Conservation (phyloP, 2,113 vertebrate species). For the Rynchops niger region DNA sequence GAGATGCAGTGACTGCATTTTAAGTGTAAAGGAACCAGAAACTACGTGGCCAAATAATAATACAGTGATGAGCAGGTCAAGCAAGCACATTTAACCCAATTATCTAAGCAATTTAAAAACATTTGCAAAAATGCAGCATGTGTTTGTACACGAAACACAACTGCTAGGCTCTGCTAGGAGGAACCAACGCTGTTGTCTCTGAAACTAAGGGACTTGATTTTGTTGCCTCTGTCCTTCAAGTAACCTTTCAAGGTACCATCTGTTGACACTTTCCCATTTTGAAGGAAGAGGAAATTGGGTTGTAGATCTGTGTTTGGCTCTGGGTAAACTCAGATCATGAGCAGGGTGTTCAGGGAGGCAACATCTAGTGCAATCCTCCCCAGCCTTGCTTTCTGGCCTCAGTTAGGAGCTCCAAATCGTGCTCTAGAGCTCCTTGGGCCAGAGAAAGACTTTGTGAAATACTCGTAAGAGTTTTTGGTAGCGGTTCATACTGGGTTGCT, state of each 20-base stretch:
- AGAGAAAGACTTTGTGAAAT: neutral
- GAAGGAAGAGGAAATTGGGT: neutral
- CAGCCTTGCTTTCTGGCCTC: neutral
- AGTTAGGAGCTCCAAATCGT: too few species aligned
- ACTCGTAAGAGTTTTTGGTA: neutral
- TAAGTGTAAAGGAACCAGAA: neutral
- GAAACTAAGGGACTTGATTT: neutral
- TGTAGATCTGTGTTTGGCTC: neutral
- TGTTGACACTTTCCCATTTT: neutral
- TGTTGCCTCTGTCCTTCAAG: neutral
- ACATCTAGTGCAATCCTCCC: neutral
- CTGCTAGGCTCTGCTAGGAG: neutral
- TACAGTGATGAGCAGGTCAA: neutral
- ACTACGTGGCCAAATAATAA: neutral
- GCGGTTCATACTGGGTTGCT: neutral
- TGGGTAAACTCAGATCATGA: neutral
- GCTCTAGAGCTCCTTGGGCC: neutral
- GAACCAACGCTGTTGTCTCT: neutral
- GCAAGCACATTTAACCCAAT: neutral
- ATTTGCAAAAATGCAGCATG: neutral
- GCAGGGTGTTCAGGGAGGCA: neutral
- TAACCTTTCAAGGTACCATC: neutral
- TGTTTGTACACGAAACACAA: too few species aligned
- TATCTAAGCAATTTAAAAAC: neutral
- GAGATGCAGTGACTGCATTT: neutral